phyloP scores from a whole-genome alignment of 2,113 vertebrate species.

The zebrafish (Danio rerio) region DNA sequence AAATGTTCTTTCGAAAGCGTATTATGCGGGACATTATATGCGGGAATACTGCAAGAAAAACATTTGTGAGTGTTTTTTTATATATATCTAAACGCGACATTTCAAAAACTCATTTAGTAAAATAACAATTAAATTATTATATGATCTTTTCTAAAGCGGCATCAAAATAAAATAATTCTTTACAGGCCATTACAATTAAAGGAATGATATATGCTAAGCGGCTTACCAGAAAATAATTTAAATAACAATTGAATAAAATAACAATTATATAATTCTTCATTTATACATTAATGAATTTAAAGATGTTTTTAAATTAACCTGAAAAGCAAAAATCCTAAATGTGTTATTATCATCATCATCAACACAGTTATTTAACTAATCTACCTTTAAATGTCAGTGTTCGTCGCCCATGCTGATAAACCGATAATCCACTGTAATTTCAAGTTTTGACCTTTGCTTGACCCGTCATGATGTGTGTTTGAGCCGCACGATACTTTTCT shows the following conservation, averaged over 20 bases:
- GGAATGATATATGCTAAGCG: background rate
- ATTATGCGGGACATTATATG: background rate
- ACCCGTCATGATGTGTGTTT: constrained; percentile 14
- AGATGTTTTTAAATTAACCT: background rate
- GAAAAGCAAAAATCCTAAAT: background rate
- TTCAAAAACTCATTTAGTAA: background rate
- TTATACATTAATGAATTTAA: background rate
- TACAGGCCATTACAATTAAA: background rate
- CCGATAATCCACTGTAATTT: background rate
- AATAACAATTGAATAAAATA: background rate
- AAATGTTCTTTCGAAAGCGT: background rate
- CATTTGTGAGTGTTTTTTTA: background rate
- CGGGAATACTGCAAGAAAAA: background rate
- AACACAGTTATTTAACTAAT: background rate
- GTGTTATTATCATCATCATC: background rate
- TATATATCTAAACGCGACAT: background rate
- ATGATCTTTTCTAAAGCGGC: background rate
- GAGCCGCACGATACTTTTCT: background rate
- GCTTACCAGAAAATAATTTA: too few species aligned
- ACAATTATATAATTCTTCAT: background rate
- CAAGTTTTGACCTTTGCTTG: constrained; percentile 23
- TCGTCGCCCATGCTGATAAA: background rate
- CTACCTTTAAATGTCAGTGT: background rate
- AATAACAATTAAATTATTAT: background rate
- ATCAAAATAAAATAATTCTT: background rate